Base-by-base conservation (phyloP, 2,888 invertebrate genomes). In the Busseola fusca region DNA sequence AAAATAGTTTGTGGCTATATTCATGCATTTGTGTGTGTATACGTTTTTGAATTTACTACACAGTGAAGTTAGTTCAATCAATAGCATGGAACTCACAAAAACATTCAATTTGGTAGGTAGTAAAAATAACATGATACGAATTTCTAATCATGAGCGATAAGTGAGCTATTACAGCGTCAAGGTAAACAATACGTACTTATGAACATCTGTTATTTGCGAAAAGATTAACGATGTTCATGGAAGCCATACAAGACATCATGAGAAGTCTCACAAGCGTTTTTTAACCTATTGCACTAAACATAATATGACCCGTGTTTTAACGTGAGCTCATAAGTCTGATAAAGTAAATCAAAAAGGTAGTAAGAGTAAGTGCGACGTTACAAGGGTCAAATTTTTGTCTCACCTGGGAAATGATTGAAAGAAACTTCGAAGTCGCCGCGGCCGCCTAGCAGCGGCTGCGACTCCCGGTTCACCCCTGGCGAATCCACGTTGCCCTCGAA, bases 361-460 rank as follows among this genome's bases (percentile, higher is more conserved):
- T 69, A 87, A 87, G 87, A 87, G 78, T 87, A 87, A 87, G 84
- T 84, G 77, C 78, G 83, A 81, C 72, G 81, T 76, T 76, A 76
- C 80, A 83, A 72, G 78, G 77, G 64, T 81, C 71, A 77, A 45
- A 62, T 72, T 71, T 74, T 75, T 69, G 59, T 77, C 86, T 88
- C 84, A 98, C 98, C 98, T 96, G 98, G 97, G 93, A 99, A 99
- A 90, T 97, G 97, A 93, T 99, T 98, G 90, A 97, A 98, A 78
- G 97, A 97, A 85, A 98, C 97, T 85, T 97, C 96, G 88, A 95
- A 94, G 89, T 97, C 97, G 92, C 97, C 97, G 92, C 97, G 97
- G 95, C 98, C 97, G 94, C 98, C 98, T 68, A 99, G 96, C 84
- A 99, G 97, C 92, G 99, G 99, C 96, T 99, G 99, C 95, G 98